Evolutionary conservation across 2,113 vertebrate genomes (phyloP).

Genomic region (Paracyprichromis sp.): DNA sequence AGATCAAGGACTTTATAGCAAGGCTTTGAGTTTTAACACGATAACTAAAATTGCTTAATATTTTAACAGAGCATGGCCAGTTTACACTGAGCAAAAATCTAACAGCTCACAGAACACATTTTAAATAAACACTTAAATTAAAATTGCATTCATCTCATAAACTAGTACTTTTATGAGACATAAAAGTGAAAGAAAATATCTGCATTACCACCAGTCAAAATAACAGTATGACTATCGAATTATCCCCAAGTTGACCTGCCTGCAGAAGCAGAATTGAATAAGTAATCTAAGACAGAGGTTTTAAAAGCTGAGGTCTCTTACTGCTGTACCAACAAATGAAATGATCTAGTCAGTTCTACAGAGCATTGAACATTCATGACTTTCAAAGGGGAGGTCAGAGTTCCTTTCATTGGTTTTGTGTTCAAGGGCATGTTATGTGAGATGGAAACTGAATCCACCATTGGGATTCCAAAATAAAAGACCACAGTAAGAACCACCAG

Average conservation of each 20-base stretch:
- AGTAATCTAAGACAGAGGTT: neutral
- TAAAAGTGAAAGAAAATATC: neutral
- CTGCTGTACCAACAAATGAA: neutral
- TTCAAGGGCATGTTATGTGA: conserved; percentile 18
- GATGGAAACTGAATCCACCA: neutral
- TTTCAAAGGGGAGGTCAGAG: neutral
- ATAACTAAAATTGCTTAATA: neutral
- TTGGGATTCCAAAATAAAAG: neutral
- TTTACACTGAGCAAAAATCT: neutral
- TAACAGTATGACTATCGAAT: fast-evolving
- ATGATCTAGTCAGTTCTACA: neutral
- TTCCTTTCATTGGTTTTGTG: neutral
- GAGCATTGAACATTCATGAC: neutral
- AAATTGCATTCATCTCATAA: neutral
- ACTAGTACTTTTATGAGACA: neutral
- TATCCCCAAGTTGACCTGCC: neutral
- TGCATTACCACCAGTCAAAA: neutral
- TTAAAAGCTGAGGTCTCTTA: neutral
- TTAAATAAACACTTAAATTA: neutral
- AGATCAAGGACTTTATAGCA: conserved; percentile 12
- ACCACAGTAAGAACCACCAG: neutral
- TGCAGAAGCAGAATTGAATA: neutral
- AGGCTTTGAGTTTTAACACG: neutral
- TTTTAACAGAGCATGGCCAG: neutral
- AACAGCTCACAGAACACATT: neutral